phyloP scores from a whole-genome alignment of 92 coral and sea anemone species.

The Muricea muricata region DNA sequence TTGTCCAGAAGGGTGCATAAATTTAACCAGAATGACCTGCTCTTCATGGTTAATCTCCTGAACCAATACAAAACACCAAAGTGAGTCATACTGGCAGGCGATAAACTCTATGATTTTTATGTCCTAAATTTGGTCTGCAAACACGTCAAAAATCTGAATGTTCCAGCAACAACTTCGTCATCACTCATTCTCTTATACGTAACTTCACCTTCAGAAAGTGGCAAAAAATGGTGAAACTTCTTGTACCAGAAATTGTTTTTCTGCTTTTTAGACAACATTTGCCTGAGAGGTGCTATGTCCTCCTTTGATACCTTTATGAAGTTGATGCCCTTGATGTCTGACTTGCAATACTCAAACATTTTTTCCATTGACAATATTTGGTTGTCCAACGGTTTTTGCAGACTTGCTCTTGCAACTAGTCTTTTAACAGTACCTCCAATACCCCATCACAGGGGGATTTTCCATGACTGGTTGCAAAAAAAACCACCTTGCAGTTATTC shows the following conservation, averaged over 20 bases:
- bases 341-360: constrained; percentile 49
- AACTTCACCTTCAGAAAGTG: neutral
- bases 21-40: constrained; percentile 39
- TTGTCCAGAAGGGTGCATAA: constrained; percentile 44
- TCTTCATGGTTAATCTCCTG: constrained; percentile 5
- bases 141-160: neutral
- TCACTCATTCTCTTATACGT: neutral
- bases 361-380: constrained; percentile 36
- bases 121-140: neutral
- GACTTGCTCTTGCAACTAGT: constrained; percentile 19
- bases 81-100: constrained; percentile 2
- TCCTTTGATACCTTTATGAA: constrained; percentile 25
- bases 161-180: neutral
- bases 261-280: constrained; percentile 21
- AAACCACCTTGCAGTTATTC: constrained; percentile 19
- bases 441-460: constrained; percentile 37
- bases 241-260: constrained; percentile 15
- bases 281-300: constrained; percentile 32
- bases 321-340: constrained; percentile 30
- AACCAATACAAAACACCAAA: constrained; percentile 8
- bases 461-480: constrained; percentile 35
- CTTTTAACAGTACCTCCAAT: constrained; percentile 17
- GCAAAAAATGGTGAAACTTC: neutral
- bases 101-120: neutral
- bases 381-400: constrained; percentile 2